phyloP scores from a whole-genome alignment of 2,797 vertebrate species.

The Anguilla megastoma region DNA sequence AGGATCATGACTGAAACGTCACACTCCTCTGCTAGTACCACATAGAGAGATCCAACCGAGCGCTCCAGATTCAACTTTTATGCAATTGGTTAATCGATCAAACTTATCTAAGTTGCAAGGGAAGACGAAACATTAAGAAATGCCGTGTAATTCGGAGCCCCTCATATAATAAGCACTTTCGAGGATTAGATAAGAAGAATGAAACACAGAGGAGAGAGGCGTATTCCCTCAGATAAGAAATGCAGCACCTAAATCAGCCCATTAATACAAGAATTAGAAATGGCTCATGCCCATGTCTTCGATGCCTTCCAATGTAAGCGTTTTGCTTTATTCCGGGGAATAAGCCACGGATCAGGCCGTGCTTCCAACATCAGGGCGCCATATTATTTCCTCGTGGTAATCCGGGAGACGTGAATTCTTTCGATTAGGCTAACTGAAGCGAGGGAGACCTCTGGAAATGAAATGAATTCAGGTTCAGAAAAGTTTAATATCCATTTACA shows the following conservation, averaged over 20 bases:
- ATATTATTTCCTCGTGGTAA: constrained; percentile 58
- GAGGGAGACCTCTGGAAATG: neutral
- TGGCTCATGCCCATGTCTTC: constrained; percentile 51
- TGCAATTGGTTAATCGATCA: neutral
- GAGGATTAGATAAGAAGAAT: constrained; percentile 32
- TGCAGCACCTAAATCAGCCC: constrained; percentile 49
- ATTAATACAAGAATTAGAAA: constrained; percentile 50
- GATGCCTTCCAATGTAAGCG: constrained; percentile 35
- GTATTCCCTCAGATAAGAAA: constrained; percentile 51
- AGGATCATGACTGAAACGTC: constrained; percentile 31
- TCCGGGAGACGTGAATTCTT: constrained; percentile 58
- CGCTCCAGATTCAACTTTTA: neutral
- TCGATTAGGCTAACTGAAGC: constrained; percentile 37
- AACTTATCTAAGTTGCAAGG: neutral
- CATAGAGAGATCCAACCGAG: neutral
- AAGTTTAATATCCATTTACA: neutral
- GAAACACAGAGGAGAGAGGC: constrained; percentile 48
- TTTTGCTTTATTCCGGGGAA: constrained; percentile 44
- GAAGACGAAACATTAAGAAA: neutral
- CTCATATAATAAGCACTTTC: neutral
- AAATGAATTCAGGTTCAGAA: neutral
- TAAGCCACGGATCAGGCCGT: constrained; percentile 51
- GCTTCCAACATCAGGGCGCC: constrained; percentile 51
- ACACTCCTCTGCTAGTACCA: neutral
- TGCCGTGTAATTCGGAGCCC: neutral